These are phyloP conservation scores for Himalopsyche anomala DNA, from an alignment of 2,888 invertebrate species.

Conservation along the genomic window DNA sequence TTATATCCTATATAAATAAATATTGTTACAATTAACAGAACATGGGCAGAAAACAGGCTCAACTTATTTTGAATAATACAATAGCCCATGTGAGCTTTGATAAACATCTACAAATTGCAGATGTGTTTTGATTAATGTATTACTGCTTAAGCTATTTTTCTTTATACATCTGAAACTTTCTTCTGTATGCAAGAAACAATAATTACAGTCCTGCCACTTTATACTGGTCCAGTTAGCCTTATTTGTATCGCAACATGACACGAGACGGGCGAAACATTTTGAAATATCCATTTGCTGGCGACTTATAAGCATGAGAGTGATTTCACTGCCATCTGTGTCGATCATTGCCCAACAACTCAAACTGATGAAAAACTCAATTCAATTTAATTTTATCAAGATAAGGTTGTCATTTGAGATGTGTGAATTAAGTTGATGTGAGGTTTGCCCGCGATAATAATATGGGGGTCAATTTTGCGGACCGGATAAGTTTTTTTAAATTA, in stretches of 20 bases:
- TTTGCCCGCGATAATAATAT: conserved; percentile 26
- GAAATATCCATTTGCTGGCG: conserved; percentile 52
- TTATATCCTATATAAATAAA: no score
- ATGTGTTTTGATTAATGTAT: conserved; percentile 48
- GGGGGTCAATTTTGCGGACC: conserved; percentile 20
- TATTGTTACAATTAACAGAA: no score
- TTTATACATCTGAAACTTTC: conserved; percentile 50
- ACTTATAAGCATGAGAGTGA: conserved; percentile 44
- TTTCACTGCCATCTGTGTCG: conserved; percentile 59
- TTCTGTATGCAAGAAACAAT: conserved; percentile 51
- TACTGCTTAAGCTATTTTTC: conserved; percentile 46
- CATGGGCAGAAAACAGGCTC: no score
- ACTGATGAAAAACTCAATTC: conserved; percentile 53
- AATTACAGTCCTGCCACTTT: conserved; percentile 62
- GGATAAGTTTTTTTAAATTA: not conserved
- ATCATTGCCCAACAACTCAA: conserved; percentile 49
- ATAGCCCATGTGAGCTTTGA: no score
- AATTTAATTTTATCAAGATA: conserved; percentile 51
- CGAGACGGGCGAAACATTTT: conserved; percentile 60
- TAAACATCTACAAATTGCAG: not conserved
- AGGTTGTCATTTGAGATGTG: conserved; percentile 55
- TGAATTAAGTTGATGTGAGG: conserved; percentile 49
- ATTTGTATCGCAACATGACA: conserved; percentile 59
- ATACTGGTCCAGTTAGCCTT: conserved; percentile 60
- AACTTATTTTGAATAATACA: no score